Evolutionary conservation across 2,888 invertebrate species (phyloP), one percentile per base, ranked within the genome.

Genomic region (Drosophila neonasuta): DNA sequence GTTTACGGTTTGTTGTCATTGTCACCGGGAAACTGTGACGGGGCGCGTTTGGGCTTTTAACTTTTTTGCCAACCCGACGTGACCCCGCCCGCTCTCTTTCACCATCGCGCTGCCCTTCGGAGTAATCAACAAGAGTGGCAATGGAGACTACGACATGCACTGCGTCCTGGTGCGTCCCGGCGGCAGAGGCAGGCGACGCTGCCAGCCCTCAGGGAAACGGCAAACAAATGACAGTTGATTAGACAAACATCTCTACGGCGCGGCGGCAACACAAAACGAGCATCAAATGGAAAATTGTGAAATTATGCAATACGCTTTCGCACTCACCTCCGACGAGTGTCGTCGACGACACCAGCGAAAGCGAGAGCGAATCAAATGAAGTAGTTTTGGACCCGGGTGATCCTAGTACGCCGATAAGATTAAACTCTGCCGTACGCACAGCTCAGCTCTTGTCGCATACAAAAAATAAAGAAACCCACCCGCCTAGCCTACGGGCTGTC

Each of bases 211-310:
- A 77, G 79, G 89, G 89, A 89, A 88, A 88, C 85, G 88, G 88
- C 89, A 89, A 88, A 88, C 89, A 89, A 89, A 89, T 89, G 89
- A 89, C 89, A 89, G 88, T 88, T 89, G 89, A 89, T 88, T 88
- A 88, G 89, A 88, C 88, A 88, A 88, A 89, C 85, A 88, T 88
- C 88, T 89, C 83, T 83, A 80, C 86, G 88, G 82, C 86, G 34
- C 86, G 86, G 80, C 86, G 77, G 77, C 68, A 71, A 63, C 73
- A 80, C 82, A 75, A 86, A 86, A 86, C 84, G 82, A 88, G 88
- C 89, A 89, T 88, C 86, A 86, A 87, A 88, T 88, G 89, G 89
- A 89, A 89, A 89, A 89, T 89, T 89, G 88, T 87, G 84, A 89
- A 89, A 89, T 89, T 89, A 89, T 89, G 89, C 89, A 89, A 88